Conservation (phyloP, 2,888 invertebrate species). For the Agrilus mali region DNA sequence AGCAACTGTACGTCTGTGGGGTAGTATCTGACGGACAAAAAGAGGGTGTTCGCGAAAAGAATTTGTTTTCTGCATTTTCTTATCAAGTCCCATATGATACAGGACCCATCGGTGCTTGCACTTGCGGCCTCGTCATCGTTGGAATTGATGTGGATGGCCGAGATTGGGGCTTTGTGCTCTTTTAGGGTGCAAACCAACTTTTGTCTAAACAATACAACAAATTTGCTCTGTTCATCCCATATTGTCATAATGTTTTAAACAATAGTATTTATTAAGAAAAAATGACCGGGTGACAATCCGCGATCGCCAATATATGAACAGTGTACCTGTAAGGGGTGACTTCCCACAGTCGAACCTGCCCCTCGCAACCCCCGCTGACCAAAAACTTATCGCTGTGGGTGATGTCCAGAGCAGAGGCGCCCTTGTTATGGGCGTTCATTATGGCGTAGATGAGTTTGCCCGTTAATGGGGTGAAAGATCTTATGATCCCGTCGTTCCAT, state of each 20-base stretch:
- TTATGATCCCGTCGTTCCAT: constrained; percentile 74
- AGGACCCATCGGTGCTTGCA: constrained; percentile 83
- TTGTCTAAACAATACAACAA: constrained; percentile 59
- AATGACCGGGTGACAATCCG: too few species aligned
- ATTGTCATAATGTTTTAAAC: too few species aligned
- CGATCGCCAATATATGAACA: neutral
- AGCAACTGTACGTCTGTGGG: constrained; percentile 65
- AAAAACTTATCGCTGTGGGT: constrained; percentile 57
- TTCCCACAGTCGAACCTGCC: constrained; percentile 47
- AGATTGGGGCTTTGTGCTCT: constrained; percentile 83
- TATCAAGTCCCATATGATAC: constrained; percentile 85
- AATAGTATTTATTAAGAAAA: too few species aligned
- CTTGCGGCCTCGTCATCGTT: constrained; percentile 75
- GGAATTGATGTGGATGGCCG: constrained; percentile 65
- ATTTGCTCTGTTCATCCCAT: too few species aligned
- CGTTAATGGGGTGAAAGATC: constrained; percentile 71
- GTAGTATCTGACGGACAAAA: constrained; percentile 63
- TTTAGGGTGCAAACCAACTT: constrained; percentile 63
- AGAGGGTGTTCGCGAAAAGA: constrained; percentile 75
- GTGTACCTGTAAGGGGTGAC: constrained; percentile 3
- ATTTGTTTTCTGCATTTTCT: constrained; percentile 61
- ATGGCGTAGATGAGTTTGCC: constrained; percentile 74
- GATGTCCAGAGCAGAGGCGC: constrained; percentile 70
- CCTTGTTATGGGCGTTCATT: constrained; percentile 80
- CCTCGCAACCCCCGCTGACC: constrained; percentile 84